Conservation (phyloP, 2,797 vertebrate species). For the Toxotes lorentzi region DNA sequence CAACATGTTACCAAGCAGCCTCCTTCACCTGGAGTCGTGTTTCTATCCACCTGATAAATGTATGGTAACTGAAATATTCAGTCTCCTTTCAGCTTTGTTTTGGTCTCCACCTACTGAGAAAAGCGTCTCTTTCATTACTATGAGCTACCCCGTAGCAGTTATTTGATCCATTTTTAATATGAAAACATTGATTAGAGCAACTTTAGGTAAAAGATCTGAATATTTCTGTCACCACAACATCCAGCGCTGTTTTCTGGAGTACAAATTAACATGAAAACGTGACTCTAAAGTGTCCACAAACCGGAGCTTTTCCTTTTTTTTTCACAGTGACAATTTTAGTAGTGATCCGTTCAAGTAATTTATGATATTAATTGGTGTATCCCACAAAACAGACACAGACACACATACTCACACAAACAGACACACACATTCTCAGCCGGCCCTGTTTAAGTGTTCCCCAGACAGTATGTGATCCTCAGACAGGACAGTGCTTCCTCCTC, state of each 20-base stretch:
- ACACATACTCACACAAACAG: constrained; percentile 18
- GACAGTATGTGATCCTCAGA: constrained; percentile 81
- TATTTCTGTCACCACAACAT: neutral
- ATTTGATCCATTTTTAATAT: neutral
- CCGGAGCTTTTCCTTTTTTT: constrained; percentile 22
- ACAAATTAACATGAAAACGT: constrained; percentile 36
- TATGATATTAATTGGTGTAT: constrained; percentile 75
- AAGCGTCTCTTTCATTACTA: neutral
- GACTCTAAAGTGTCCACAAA: constrained; percentile 31
- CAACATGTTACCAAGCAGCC: neutral
- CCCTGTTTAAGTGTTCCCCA: constrained; percentile 73
- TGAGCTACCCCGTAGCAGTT: neutral
- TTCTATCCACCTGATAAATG: too few species aligned
- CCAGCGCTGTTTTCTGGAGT: constrained; percentile 10
- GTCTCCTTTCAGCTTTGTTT: constrained; percentile 1
- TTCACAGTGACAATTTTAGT: constrained; percentile 53
- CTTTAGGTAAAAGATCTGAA: neutral
- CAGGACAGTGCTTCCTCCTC: constrained; percentile 80
- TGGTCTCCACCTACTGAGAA: neutral
- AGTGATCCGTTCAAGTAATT: constrained; percentile 72
- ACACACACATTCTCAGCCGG: constrained; percentile 60
- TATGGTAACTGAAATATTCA: neutral
- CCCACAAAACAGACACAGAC: constrained; percentile 45
- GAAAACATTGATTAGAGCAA: neutral
- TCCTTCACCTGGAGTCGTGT: neutral